Conservation (phyloP, 2,113 vertebrate genomes). For the Oreochromis spilurus region DNA sequence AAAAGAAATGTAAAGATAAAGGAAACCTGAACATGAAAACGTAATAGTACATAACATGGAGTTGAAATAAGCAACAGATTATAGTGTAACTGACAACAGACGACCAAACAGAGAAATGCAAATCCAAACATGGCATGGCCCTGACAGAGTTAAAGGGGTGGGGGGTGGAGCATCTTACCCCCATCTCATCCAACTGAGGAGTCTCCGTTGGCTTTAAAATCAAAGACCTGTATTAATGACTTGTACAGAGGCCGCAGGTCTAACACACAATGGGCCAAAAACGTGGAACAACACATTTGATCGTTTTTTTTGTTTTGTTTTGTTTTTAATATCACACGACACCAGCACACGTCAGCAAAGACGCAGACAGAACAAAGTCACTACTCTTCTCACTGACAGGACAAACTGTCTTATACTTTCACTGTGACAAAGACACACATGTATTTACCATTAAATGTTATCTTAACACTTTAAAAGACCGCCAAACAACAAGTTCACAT, state of each 20-base stretch:
- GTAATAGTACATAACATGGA: background rate
- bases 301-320: background rate
- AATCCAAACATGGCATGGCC: conserved; percentile 78
- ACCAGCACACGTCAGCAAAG: conserved; percentile 21
- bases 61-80: conserved; percentile 21
- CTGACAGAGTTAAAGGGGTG: conserved; percentile 60
- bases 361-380: conserved; percentile 58
- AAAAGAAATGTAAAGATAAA: background rate
- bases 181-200: conserved; percentile 93
- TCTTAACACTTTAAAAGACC: conserved; percentile 33
- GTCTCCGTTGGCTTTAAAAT: conserved; percentile 98
- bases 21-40: conserved; percentile 31
- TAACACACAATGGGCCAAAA: conserved; percentile 43
- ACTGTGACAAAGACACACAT: conserved; percentile 45
- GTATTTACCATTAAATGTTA: conserved; percentile 29
- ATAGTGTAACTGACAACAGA: conserved; percentile 13
- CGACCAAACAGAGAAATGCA: conserved; percentile 58
- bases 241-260: conserved; percentile 37
- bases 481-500: conserved; percentile 35
- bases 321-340: conserved; percentile 16
- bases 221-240: conserved; percentile 79
- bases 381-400: conserved; percentile 35
- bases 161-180: conserved; percentile 87
- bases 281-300: conserved; percentile 27
- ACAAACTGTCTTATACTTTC: conserved; percentile 30